Conservation (phyloP, 2,797 vertebrate genomes). For the Luscinia megarhynchos region DNA sequence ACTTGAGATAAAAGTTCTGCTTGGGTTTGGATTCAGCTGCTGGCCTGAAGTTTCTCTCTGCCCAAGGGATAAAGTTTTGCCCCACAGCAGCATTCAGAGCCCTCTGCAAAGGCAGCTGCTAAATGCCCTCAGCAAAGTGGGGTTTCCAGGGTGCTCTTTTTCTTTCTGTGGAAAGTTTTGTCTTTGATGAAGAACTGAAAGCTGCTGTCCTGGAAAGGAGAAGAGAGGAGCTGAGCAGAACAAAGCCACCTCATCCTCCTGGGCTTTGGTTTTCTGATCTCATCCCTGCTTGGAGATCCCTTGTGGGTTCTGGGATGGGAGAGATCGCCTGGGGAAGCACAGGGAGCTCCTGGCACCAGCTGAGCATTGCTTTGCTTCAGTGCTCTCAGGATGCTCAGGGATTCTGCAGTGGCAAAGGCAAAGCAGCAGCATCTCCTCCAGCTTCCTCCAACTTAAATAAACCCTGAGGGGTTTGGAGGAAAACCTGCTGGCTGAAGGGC, state of each 20-base stretch:
- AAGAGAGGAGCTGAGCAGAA: accelerated
- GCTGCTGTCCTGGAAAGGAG: slow-evolving; percentile 68
- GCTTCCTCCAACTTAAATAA: background rate
- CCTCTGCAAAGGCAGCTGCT: background rate
- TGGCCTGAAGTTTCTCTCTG: background rate
- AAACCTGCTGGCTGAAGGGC: background rate
- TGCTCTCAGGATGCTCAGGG: accelerated
- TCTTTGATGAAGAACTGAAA: slow-evolving; percentile 82
- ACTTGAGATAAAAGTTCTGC: accelerated
- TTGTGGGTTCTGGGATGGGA: background rate
- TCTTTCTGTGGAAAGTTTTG: slow-evolving; percentile 56
- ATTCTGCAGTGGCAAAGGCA: background rate
- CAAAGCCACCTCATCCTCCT: accelerated
- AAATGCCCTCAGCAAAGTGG: background rate
- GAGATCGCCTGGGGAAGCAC: background rate
- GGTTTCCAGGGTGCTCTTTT: background rate
- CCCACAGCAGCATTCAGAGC: accelerated
- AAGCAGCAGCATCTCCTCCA: background rate
- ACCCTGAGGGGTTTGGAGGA: background rate
- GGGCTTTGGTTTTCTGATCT: background rate
- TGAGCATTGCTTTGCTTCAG: background rate
- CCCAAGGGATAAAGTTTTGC: background rate
- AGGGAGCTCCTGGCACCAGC: background rate
- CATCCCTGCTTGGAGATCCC: background rate
- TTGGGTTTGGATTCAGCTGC: background rate